Conservation (phyloP, 2,797 vertebrate species). For the Alfaro cultratus region DNA sequence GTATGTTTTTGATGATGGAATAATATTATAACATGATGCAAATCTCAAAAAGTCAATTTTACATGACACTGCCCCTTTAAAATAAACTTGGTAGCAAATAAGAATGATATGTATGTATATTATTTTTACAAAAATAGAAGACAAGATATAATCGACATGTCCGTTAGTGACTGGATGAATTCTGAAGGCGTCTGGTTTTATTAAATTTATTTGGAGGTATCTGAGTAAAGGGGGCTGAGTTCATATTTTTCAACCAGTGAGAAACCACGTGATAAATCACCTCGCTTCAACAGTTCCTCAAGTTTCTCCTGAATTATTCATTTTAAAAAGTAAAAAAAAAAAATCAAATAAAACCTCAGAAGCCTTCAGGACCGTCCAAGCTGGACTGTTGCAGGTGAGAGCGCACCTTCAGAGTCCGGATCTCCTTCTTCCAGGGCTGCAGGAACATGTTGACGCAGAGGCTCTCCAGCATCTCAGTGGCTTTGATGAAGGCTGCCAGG, state of each 20-base stretch:
- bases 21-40: too few species aligned
- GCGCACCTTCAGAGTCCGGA: conserved; percentile 84
- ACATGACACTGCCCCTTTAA: background rate
- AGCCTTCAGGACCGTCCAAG: background rate
- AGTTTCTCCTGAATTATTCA: background rate
- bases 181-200: background rate
- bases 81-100: background rate
- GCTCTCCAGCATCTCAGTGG: conserved; percentile 83
- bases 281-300: background rate
- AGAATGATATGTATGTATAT: background rate
- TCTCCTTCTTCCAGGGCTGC: conserved; percentile 87
- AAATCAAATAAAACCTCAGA: background rate
- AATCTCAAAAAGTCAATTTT: too few species aligned
- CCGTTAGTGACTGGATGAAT: background rate
- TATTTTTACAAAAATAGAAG: background rate
- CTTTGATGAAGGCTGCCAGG: conserved; percentile 61
- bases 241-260: background rate
- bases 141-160: background rate
- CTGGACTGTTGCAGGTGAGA: background rate
- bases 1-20: too few species aligned
- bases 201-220: background rate
- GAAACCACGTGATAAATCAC: background rate
- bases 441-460: conserved; percentile 85
- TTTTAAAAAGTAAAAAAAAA: background rate
- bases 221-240: background rate